Evolutionary conservation across 2,797 vertebrate genomes (phyloP).

Genomic region (Odontamblyopus rebecca): DNA sequence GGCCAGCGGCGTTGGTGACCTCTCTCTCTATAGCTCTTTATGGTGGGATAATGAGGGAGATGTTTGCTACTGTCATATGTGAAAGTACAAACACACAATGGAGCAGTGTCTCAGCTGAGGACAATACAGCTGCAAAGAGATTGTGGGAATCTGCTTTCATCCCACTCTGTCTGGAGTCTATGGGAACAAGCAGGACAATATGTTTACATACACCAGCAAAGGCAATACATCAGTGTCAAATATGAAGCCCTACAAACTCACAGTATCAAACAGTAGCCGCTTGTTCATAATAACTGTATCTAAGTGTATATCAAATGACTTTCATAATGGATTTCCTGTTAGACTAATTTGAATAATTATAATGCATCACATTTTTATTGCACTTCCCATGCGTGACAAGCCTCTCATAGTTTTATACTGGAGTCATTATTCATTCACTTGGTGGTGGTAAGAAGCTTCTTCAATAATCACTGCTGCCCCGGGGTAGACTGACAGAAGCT

Average conservation of each 20-base stretch:
- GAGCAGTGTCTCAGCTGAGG: slow-evolving; percentile 34
- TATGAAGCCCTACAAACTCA: not conserved
- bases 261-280: not conserved
- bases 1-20: slow-evolving; percentile 55
- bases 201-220: not conserved
- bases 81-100: slow-evolving; percentile 45
- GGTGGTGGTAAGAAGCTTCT: not conserved
- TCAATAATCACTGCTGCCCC: not conserved
- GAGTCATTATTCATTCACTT: not conserved
- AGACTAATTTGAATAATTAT: not conserved
- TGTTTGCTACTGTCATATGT: slow-evolving; percentile 38
- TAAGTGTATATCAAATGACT: not conserved
- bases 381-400: not conserved
- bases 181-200: not conserved
- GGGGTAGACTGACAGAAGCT: not conserved
- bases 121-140: not conserved
- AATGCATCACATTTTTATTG: not conserved
- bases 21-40: slow-evolving; percentile 46
- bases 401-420: not conserved
- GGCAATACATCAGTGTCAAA: not conserved
- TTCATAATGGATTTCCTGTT: too few species aligned
- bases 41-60: slow-evolving; percentile 49
- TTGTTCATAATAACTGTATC: not conserved
- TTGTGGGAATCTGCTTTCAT: slow-evolving; percentile 4
- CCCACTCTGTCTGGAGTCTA: slow-evolving; percentile 6